Percentiles rank a stretch among this genome's conserved stretches.
These are phyloP conservation scores for Caenorhabditis sulstoni DNA, from an alignment of 2,888 invertebrate genomes.

Conservation along the genomic window DNA sequence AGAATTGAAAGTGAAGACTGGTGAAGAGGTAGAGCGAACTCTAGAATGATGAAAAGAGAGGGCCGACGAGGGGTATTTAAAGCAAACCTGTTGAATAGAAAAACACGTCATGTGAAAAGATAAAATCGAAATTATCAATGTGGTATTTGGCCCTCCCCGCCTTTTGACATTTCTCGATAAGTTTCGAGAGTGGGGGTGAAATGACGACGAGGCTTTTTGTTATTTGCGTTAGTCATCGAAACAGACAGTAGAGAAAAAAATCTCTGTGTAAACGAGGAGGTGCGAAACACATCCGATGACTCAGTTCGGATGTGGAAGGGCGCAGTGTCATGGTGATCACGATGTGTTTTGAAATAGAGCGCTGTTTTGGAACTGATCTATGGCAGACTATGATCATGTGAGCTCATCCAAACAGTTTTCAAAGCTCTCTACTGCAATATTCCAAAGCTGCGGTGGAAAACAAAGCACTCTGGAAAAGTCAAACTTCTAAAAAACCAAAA, in stretches of 20 bases:
- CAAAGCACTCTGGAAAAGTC: too few species aligned
- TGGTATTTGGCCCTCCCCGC: conserved; percentile 16
- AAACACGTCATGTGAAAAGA: conserved; percentile 23
- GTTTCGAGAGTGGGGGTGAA: conserved; percentile 6
- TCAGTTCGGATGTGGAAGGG: neutral
- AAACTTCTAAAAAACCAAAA: too few species aligned
- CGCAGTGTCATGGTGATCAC: neutral
- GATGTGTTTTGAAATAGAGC: conserved; percentile 6
- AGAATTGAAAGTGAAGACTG: neutral
- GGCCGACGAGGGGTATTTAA: conserved; percentile 13
- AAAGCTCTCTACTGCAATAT: too few species aligned
- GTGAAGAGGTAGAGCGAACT: neutral
- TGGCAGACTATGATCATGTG: neutral
- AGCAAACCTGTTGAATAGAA: conserved; percentile 11
- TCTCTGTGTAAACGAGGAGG: too few species aligned
- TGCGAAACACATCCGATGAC: neutral
- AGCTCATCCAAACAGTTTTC: too few species aligned
- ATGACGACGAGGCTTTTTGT: conserved; percentile 11
- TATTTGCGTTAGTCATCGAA: conserved; percentile 29
- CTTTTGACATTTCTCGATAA: conserved; percentile 30
- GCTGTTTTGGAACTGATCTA: conserved; percentile 1
- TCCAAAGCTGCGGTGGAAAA: too few species aligned
- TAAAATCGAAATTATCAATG: conserved; percentile 19
- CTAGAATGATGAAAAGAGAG: neutral
- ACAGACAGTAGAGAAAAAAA: neutral